phyloP scores from a whole-genome alignment of 2,113 vertebrate species.

The Megaceryle torquata region DNA sequence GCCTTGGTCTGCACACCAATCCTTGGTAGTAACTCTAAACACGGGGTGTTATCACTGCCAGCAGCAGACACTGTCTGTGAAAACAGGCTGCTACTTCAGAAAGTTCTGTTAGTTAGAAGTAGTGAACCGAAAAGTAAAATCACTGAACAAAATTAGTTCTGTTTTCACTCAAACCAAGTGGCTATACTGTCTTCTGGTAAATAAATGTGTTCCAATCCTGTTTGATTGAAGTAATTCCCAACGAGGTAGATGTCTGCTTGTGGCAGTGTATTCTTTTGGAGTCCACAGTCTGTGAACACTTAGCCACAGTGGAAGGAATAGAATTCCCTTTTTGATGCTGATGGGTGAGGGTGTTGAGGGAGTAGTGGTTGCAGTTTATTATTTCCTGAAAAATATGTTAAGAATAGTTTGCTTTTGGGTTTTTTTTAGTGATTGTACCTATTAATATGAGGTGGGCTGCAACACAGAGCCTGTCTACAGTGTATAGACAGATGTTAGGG shows the following conservation, averaged over 20 bases:
- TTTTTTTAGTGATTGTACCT: not conserved
- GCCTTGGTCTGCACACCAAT: no score
- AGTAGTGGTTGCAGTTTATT: not conserved
- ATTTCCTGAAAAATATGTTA: not conserved
- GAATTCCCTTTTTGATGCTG: not conserved
- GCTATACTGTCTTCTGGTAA: not conserved
- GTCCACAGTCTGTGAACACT: not conserved
- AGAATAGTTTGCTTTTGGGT: not conserved
- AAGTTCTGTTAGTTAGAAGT: no score
- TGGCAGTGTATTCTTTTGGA: not conserved
- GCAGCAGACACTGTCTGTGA: no score
- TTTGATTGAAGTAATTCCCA: not conserved
- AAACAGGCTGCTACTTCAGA: no score
- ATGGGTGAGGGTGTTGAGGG: not conserved
- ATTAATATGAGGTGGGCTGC: not conserved
- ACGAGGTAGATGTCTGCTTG: not conserved
- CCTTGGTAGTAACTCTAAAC: no score
- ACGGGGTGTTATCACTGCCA: no score
- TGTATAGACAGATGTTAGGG: rapidly evolving
- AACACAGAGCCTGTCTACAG: not conserved
- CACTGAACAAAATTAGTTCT: no score
- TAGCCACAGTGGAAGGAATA: not conserved
- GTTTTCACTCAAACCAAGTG: no score
- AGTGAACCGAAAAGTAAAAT: no score
- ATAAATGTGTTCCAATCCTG: not conserved